Percentiles rank a stretch among this genome's conserved stretches.
phyloP scores from a whole-genome alignment of 2,113 vertebrate species.

The Corydoras maculifer region DNA sequence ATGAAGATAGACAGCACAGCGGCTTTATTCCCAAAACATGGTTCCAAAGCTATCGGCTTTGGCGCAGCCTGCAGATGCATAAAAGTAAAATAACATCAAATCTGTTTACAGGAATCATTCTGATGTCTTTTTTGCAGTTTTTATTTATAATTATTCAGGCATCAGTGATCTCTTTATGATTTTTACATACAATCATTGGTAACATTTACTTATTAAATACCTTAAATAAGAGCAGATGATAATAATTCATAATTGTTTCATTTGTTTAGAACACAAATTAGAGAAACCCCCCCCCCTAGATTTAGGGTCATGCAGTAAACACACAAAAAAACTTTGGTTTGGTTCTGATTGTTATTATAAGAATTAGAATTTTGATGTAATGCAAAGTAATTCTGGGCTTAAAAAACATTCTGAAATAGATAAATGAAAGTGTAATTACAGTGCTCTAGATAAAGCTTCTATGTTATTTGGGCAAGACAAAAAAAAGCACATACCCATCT shows the following conservation, averaged over 20 bases:
- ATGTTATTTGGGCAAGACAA: constrained; percentile 5
- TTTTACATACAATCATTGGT: too few species aligned
- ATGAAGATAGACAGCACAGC: constrained; percentile 97
- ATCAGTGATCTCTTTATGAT: too few species aligned
- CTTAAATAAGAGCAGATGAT: too few species aligned
- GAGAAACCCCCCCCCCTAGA: too few species aligned
- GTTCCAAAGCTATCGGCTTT: constrained; percentile 95
- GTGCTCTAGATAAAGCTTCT: constrained; percentile 23
- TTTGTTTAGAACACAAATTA: too few species aligned
- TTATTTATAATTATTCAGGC: neutral
- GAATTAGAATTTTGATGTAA: neutral
- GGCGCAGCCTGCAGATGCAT: constrained; percentile 75
- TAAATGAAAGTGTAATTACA: constrained; percentile 14
- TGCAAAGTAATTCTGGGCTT: neutral
- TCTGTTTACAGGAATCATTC: neutral
- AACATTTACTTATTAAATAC: too few species aligned
- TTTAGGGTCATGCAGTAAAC: neutral
- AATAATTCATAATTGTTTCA: too few species aligned
- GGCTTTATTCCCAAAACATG: constrained; percentile 94
- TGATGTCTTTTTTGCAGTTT: too few species aligned
- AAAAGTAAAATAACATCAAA: constrained; percentile 1
- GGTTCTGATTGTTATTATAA: too few species aligned
- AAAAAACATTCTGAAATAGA: too few species aligned
- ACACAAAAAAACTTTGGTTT: too few species aligned
- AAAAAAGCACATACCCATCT: constrained; percentile 23